phyloP scores from a whole-genome alignment of 2,113 vertebrate species.

The Laticauda laticaudata region DNA sequence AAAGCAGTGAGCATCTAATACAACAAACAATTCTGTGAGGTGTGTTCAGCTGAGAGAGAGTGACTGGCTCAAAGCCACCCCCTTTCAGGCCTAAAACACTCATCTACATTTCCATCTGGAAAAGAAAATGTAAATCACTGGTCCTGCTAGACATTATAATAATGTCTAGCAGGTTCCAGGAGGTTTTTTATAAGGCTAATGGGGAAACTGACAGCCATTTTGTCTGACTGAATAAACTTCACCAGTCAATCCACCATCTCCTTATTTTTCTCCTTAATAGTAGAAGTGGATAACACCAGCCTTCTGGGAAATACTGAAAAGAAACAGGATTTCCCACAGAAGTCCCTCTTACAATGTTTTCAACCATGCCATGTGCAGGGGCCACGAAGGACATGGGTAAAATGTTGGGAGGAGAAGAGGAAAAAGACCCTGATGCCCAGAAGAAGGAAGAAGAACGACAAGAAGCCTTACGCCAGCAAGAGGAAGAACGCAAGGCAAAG shows the following conservation, averaged over 20 bases:
- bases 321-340: background rate
- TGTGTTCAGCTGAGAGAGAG: background rate
- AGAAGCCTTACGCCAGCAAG: constrained; percentile 94
- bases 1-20: background rate
- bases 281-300: background rate
- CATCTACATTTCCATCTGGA: background rate
- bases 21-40: background rate
- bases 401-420: constrained; percentile 96
- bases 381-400: constrained; percentile 99
- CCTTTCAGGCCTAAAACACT: background rate
- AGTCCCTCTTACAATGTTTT: background rate
- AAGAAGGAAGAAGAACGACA: constrained; percentile 97
- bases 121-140: background rate
- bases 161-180: background rate
- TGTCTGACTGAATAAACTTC: background rate
- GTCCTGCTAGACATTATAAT: background rate
- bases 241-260: background rate
- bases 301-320: background rate
- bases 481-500: constrained; percentile 95
- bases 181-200: background rate
- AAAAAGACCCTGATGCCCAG: constrained; percentile 94
- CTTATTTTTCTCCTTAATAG: background rate
- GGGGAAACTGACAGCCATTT: background rate
- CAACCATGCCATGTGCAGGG: constrained; percentile 64
- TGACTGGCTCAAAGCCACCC: background rate